Base-by-base conservation (phyloP, 1,140 invertebrate species). In the Neuroterus valhalla region DNA sequence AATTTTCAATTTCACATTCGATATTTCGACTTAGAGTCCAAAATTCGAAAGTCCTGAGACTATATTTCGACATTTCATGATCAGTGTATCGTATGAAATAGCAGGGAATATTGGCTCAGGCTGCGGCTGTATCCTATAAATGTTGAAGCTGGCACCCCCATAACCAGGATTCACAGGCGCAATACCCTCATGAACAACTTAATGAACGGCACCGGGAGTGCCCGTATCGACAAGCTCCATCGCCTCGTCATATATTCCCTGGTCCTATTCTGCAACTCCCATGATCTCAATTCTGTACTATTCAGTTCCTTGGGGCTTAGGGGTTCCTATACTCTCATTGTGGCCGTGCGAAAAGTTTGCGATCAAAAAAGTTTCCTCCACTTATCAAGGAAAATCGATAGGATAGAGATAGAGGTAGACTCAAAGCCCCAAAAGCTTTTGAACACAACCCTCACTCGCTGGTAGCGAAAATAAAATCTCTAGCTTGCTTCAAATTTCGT, bases 121-220 rank as follows among this genome's bases (percentile, higher is more conserved):
- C 80, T 80, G 48, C 76, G 76, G 0, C 71, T 78, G 66, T 84
- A 82, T 66, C 81, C 74, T 72, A 75, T 72, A 68, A 52, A 55
- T 86, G 86, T 17, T 81, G 79, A 70, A 80, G 80, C 76, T 87
- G 87, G 85, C 87, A 87, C 71, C 82, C 83, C 43, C 85, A 88
- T 81, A 82, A 80, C 72, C 85, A 87, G 46, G 84, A 87, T 76
- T 81, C 80, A 68, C 85, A 83, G 69, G 68, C 68, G 15, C 80
- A 81, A 72, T 82, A 83, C 73, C 81, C 84, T 38, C 84, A 85
- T 67, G 77, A 75, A 66, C 82, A 85, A 74, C 81, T 80, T 76
- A 84, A 81, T 76, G 81, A 85, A 73, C 87, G 88, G 80, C 88
- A 85, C 86, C 88, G 88, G 87, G 86, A 89, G 79, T 87, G 87